Evolutionary conservation across 2,113 vertebrate genomes (phyloP).

Genomic region (Podilymbus podiceps): DNA sequence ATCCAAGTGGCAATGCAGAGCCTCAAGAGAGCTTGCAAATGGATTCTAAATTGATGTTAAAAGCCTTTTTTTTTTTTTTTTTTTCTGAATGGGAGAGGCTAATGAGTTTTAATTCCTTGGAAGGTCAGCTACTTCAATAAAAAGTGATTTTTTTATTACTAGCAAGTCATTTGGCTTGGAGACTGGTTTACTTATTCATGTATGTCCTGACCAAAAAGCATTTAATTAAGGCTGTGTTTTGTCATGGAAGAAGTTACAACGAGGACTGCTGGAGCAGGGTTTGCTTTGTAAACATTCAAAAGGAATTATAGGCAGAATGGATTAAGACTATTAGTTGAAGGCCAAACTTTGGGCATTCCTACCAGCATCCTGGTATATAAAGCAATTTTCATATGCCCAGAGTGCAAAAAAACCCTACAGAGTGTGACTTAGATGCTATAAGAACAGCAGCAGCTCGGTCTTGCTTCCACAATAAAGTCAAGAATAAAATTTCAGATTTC

Average conservation of each 20-base stretch:
- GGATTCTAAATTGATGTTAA: constrained; percentile 72
- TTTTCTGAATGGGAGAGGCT: constrained; percentile 34
- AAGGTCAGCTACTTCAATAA: constrained; percentile 66
- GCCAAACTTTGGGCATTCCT: not conserved
- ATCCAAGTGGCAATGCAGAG: constrained; percentile 46
- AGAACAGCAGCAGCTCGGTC: not conserved
- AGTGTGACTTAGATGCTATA: not conserved
- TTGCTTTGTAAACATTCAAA: not conserved
- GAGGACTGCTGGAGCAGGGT: not conserved
- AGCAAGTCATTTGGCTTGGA: not conserved
- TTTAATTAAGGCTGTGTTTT: constrained; percentile 18
- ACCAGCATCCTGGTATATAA: not conserved
- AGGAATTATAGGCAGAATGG: not conserved
- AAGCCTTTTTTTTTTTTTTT: constrained; percentile 43
- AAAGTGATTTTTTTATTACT: constrained; percentile 64
- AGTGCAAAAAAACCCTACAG: not conserved
- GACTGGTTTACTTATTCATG: not conserved
- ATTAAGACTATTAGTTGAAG: not conserved
- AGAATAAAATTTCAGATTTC: not conserved
- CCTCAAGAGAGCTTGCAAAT: constrained; percentile 64
- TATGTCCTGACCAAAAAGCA: not conserved
- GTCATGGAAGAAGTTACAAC: not conserved
- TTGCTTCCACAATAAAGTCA: not conserved
- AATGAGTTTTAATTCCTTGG: constrained; percentile 76
- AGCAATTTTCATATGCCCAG: not conserved